Evolutionary conservation across 2,888 invertebrate genomes (phyloP), one percentile per base, ranked within the genome.

Genomic region (Monoplex corrugatus): DNA sequence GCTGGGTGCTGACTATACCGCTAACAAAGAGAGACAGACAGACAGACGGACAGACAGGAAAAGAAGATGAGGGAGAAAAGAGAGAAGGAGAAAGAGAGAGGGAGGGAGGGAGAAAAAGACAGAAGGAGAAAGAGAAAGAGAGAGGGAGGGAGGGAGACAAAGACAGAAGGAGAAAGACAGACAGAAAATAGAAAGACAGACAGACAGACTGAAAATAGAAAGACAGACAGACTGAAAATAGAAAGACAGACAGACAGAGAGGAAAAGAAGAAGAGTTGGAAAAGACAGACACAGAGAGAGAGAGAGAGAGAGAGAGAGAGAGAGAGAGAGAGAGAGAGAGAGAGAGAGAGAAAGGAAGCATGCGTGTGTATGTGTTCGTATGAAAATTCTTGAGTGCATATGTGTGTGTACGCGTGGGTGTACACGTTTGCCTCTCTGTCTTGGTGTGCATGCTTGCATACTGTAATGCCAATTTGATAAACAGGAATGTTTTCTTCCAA

Each of bases 291-390:
- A 13, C 43, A 75, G 13, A 38, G 57, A 43, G 2, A 57, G 6
- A 57, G 32, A 80, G 40, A 87, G 75, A 87, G 45, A 75, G 45
- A 83, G 84, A 83, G 38, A 80, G 84, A 83, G 57, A 57, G 32
- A 38, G 84, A 68, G 38, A 38, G 68, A 72, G 78, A 78, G 50
- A 38, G 72, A 57, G 43, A 78, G 78, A 72, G 68, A 78, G 57
- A 78, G 45, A 78, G 23, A 40, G 38, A 38, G 45, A 75, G 45
- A 85, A n/a, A 40, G 86, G 57, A 38, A 63, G 57, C 28, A 5
- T 57, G 57, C 28, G 57, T 5, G 57, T 57, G 57, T 10, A 57
- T 10, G 57, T 57, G 57, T 28, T 23, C 28, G 57, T 28, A 57
- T 57, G 57, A 16, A 5, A 57, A 28, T 57, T 2, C 28, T 16